Base-by-base conservation (phyloP, 2,888 invertebrate species). In the Pterostichus niger region DNA sequence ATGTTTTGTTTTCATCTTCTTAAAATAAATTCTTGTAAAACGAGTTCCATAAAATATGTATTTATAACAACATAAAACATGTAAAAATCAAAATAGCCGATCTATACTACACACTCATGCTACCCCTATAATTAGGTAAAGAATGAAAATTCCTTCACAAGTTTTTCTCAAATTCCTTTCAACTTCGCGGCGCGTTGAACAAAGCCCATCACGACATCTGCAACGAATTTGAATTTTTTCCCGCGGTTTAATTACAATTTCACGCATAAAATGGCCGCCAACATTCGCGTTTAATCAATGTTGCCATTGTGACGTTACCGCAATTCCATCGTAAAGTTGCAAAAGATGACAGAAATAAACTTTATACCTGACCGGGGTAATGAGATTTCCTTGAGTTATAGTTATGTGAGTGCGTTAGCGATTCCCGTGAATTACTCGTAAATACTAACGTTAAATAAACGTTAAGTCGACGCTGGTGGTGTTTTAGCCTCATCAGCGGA, bases 281-380 rank as follows among this genome's bases (percentile, higher is more conserved):
- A 64, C 15, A 44, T 10, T 71, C 44, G 11, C 24, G 52, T 76
- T 64, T 49, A 79, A 79, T 79, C 79, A 79, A 79, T 64, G 79
- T 68, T 49, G 64, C 46, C 68, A 79, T 79, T 79, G 79, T 79
- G 49, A 49, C 46, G 64, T 64, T 46, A 68, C 35, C 52, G 49
- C 46, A 49, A 68, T 79, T 79, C 49, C 79, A 33, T 79, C 79
- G 79, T 79, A 64, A 79, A 79, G 31, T 33, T 79, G 64, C 64
- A 71, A 71, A 61, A 78, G 61, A 78, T 78, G 78, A 78, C 78
- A 59, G 78, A 59, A 78, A 78, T 78, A 35, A 78, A 78, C 13
- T 78, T 78, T 78, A 78, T 78, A 78, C 24, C 46, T 61, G 61
- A 61, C 44, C 31, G 40, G 61, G 17, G 56, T 78, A 78, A 78